These are phyloP conservation scores for Nephrotoma guestfalica DNA, from an alignment of 2,888 invertebrate genomes.

Conservation along the genomic window DNA sequence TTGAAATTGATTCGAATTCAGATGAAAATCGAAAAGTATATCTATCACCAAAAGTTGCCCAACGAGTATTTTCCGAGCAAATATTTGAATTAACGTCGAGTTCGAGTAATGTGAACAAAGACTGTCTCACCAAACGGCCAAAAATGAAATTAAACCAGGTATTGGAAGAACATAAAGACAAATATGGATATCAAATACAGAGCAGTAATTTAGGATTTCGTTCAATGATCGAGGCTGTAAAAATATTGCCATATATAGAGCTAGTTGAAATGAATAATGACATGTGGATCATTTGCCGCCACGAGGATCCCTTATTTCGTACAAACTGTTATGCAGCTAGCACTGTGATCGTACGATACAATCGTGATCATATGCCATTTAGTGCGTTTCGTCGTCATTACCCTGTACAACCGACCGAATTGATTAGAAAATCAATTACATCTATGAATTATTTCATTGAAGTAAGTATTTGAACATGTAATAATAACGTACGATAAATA, in stretches of 20 bases:
- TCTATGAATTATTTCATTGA: conserved; percentile 30
- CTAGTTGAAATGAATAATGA: conserved; percentile 21
- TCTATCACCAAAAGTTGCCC: conserved; percentile 26
- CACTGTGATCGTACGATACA: conserved; percentile 17
- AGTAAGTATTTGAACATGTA: conserved; percentile 15
- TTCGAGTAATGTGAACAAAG: background rate
- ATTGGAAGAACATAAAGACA: conserved; percentile 29
- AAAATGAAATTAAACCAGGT: conserved; percentile 23
- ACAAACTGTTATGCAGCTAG: conserved; percentile 26
- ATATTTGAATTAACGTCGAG: conserved; percentile 26
- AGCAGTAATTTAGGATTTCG: conserved; percentile 25
- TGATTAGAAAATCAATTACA: conserved; percentile 16
- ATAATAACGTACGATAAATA: background rate
- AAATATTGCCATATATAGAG: conserved; percentile 28
- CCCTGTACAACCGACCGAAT: background rate
- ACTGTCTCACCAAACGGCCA: background rate
- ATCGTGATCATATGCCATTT: conserved; percentile 14
- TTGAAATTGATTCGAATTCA: conserved; percentile 25
- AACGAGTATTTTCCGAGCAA: conserved; percentile 30
- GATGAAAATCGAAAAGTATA: conserved; percentile 31
- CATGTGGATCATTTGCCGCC: conserved; percentile 29
- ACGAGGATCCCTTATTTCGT: conserved; percentile 26
- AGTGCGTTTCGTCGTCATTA: background rate
- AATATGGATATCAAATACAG: conserved; percentile 31
- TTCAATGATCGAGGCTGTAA: conserved; percentile 23